Percentiles rank a stretch among this genome's conserved stretches.
Conservation (phyloP, 2,797 vertebrate species). For the Carcharodon carcharias region DNA sequence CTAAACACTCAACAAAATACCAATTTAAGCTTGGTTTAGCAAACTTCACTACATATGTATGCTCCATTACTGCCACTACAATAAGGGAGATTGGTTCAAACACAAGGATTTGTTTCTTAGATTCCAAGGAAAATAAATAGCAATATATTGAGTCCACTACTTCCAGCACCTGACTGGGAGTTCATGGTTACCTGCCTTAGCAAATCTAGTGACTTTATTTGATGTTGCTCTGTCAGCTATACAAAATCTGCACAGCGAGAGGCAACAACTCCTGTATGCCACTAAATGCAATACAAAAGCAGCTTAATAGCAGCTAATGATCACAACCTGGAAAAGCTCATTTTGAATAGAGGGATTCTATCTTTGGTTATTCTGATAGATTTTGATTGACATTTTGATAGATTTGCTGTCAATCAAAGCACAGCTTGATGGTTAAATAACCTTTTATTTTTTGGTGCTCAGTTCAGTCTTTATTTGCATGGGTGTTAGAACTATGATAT, state of each 20-base stretch:
- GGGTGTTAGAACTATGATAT: too few species aligned
- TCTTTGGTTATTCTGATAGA: too few species aligned
- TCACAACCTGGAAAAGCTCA: too few species aligned
- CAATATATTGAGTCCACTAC: background rate
- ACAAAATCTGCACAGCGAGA: background rate
- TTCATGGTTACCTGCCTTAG: background rate
- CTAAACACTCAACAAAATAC: background rate
- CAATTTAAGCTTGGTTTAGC: background rate
- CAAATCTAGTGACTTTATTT: background rate
- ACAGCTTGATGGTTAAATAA: too few species aligned
- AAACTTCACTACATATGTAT: background rate
- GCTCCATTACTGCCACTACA: background rate
- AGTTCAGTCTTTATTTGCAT: too few species aligned
- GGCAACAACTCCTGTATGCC: background rate
- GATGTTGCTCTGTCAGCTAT: background rate
- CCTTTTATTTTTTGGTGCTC: too few species aligned
- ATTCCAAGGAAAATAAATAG: background rate
- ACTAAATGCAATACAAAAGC: background rate
- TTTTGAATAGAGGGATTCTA: too few species aligned
- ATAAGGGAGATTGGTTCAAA: background rate
- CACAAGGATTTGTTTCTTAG: background rate
- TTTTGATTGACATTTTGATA: too few species aligned
- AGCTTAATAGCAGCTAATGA: background rate
- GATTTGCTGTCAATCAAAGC: too few species aligned
- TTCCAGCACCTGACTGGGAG: background rate